Evolutionary conservation across 2,888 invertebrate genomes (phyloP).

Genomic region (Synergus japonicus): DNA sequence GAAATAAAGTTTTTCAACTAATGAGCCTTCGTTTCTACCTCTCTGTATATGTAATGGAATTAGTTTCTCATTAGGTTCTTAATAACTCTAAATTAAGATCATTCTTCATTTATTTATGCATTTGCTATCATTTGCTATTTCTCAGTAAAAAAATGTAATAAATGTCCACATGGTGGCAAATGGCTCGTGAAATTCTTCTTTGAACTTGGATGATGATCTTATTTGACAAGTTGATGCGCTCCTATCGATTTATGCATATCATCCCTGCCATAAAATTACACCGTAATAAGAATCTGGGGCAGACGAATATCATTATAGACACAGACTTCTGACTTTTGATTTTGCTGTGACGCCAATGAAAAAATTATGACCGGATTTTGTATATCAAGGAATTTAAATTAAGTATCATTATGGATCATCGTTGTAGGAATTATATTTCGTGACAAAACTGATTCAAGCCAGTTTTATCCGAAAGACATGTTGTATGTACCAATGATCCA

Average conservation of each 20-base stretch:
- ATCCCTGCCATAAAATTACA: background rate
- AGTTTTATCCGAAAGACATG: conserved; percentile 7
- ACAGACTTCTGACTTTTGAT: background rate
- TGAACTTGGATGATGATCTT: background rate
- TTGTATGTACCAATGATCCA: conserved; percentile 9
- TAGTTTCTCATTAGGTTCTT: too few species aligned
- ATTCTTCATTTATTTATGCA: too few species aligned
- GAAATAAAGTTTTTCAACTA: background rate
- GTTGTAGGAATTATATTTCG: background rate
- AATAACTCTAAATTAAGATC: background rate
- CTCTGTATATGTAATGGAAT: background rate
- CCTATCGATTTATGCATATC: conserved; percentile 31
- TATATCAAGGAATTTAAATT: background rate
- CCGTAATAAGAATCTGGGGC: conserved; percentile 15
- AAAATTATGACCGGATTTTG: background rate
- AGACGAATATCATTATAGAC: conserved; percentile 35
- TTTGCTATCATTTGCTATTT: background rate
- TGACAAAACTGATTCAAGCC: background rate
- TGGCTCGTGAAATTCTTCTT: background rate
- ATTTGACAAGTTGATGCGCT: conserved; percentile 26
- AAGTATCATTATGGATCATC: too few species aligned
- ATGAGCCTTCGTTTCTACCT: background rate
- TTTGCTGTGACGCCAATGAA: background rate
- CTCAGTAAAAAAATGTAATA: background rate
- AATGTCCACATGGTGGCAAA: background rate